Evolutionary conservation across 2,888 invertebrate species (phyloP), one percentile per base, ranked within the genome.

Genomic region (Blastobasis adustella): DNA sequence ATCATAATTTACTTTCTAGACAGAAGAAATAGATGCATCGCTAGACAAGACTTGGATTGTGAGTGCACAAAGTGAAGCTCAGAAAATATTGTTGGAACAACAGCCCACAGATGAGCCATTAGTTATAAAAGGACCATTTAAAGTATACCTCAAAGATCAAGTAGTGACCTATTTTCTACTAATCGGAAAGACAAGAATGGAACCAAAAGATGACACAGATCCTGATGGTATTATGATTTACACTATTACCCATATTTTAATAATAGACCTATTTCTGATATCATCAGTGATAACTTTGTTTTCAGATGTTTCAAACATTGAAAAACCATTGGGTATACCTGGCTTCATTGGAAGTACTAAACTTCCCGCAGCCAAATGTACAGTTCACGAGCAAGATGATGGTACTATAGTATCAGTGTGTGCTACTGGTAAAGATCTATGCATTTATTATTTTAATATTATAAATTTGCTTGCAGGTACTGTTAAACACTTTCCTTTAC

Each of bases 11-110:
- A 44, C 10, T 49, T 37, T 54, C 58, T 69, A 94, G 91, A 91
- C 94, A 60, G 82, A 89, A 66, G 92, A 94, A 61, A 89, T 96
- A 50, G 90, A 92, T 62, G 94, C 94, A 63, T 91, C 95, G 0
- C 69, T 94, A 44, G 97, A 98, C 67, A 92, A 96, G 63, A 98
- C 98, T 0, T 98, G 98, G 96, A 92, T 98, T 59, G 94, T 97
- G 0, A 96, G 95, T 72, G 95, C 94, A 0, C 96, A 96, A 76
- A 95, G 96, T 78, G 90, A 91, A 6, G 84, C 83, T 0, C 98
- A 98, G 72, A 89, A 90, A 62, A 78, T 91, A 46, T 81, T 98
- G 6, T 71, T 98, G 9, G 76, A 82, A 0, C 88, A 91, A 50
- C 95, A 81, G 70, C 92, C 61, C 53, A 73, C 61, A 54, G 82